phyloP scores from a whole-genome alignment of 2,113 vertebrate species.

The Sphyrna mokarran region DNA sequence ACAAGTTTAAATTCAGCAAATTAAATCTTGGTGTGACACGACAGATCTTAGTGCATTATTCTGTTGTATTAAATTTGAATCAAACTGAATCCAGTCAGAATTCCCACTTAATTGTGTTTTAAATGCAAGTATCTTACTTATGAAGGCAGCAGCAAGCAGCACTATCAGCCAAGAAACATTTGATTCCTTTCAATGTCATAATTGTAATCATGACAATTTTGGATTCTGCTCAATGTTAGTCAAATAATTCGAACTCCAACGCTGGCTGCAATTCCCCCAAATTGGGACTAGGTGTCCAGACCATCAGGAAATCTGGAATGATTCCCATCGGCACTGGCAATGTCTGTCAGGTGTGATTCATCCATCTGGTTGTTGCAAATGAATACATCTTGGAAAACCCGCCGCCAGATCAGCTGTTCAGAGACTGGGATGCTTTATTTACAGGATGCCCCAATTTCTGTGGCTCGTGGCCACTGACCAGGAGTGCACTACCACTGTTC shows the following conservation, averaged over 20 bases:
- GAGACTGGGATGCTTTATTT: no score
- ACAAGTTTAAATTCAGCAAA: neutral
- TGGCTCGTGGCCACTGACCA: no score
- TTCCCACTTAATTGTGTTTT: neutral
- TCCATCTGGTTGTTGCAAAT: no score
- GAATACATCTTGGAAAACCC: no score
- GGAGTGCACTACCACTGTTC: no score
- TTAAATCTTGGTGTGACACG: neutral
- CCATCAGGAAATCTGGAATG: no score
- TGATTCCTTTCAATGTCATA: neutral
- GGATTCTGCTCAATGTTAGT: neutral
- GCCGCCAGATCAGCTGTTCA: no score
- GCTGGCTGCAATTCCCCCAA: no score
- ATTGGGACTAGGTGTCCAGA: no score
- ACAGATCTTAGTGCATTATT: neutral
- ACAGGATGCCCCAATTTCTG: no score
- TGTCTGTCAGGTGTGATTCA: no score
- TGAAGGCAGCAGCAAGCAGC: neutral
- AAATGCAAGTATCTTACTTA: neutral
- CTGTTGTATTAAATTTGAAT: neutral
- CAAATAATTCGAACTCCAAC: neutral
- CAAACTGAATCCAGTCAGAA: neutral
- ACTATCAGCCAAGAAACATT: neutral
- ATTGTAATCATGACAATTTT: neutral
- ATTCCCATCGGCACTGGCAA: no score